Evolutionary conservation across 2,888 invertebrate genomes (phyloP), one percentile per base, ranked within the genome.

Genomic region (Drosophila heteroneura): DNA sequence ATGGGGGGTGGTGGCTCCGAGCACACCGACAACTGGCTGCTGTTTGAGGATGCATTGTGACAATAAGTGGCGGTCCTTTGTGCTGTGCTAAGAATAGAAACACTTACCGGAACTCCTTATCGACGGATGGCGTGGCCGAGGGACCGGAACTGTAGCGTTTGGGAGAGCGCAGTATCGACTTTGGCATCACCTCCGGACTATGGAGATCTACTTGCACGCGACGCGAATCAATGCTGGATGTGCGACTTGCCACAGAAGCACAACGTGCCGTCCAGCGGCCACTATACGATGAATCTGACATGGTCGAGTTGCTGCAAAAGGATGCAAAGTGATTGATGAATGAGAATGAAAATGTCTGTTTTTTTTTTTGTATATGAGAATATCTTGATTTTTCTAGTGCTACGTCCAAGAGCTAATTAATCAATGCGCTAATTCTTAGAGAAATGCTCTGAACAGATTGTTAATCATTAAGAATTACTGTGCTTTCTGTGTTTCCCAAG

Each of bases 41-140:
- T 89, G 41, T 33, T 56, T 56, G 12, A 22, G 7, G 3, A 10
- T 14, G 32, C 32, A 28, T 54, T 47, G 44, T 14, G 30, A 65
- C 44, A 54, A 65, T 71, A 33, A 47, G 56, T 16, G 39, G 26
- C 35, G 54, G 51, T 32, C n/a, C n/a, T 57, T 70, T 59, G 39
- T 57, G 52, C 19, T 57, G 33, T 7, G 26, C 26, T 19, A 51
- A 35, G 22, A 26, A 51, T 19, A 52, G 37, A 37, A 22, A 30
- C 10, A 66, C 85, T 79, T 80, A 93, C 93, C 93, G 92, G 74
- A 93, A 93, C 70, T 93, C 93, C 26, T 92, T 92, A 32, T 93
- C 93, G 47, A 93, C 92, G 16, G 93, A 93, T 30, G 93, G 93
- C 60, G 93, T 93, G 28, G 93, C 92, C 19, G 93, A 93, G 39